Base-by-base conservation (phyloP, 2,888 invertebrate species). In the Drosophila longiperda region DNA sequence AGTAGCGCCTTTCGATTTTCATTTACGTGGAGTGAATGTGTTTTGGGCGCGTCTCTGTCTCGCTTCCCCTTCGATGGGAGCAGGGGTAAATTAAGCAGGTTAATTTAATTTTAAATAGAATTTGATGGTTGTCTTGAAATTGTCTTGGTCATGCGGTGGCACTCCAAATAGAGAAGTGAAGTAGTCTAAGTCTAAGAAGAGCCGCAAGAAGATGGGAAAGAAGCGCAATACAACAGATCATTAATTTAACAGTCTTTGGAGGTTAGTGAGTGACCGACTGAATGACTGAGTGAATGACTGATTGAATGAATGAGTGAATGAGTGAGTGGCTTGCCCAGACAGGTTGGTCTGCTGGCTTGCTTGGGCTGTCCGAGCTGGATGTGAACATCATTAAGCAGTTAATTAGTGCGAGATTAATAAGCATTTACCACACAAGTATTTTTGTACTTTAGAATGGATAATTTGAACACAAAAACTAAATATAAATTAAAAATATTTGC, bases 41-140 rank as follows among this genome's bases (percentile, higher is more conserved):
- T 75, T 84, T 80, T 83, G 87, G 83, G 89, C 75, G 89, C 83
- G 83, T 84, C 83, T 66, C 72, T 29, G 3, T 8, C 55, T 38
- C 40, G 15, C 34, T 53, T 34, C 34, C 15, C 23, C 53, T 38
- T 17, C n/a, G n/a, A 33, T 23, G 48, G 50, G 63, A 42, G 71
- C 55, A 36, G 52, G 71, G 76, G 58, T 66, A 89, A 89, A 85
- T 89, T 89, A 87, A 89, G 85, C 89, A 85, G 85, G 89, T 87
- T 85, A 85, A 85, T 85, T 89, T 87, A 87, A 87, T 89, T 85
- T 89, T 84, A 87, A 85, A 89, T 89, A 89, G 84, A 87, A 85
- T 84, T 85, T 65, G 84, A 89, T 88, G 87, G 78, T 63, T 83
- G 78, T 77, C 75, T 71, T 38, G 75, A 53, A 45, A 45, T 75